Evolutionary conservation across 2,888 invertebrate genomes (phyloP).

Genomic region (Merodon equestris): DNA sequence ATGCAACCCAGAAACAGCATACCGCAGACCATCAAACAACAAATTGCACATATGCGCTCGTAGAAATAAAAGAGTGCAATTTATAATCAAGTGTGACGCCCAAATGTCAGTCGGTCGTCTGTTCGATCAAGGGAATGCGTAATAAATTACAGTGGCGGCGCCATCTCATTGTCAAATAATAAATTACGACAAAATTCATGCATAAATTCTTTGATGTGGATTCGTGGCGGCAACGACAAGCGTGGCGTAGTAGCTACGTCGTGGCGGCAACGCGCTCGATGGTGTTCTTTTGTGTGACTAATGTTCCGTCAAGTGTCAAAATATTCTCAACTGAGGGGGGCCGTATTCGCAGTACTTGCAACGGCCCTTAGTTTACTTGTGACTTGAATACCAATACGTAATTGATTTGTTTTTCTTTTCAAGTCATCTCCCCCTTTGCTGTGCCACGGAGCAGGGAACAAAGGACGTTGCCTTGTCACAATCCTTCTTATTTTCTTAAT

Average conservation of each 20-base stretch:
- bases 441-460: constrained; percentile 16
- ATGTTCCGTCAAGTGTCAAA: constrained; percentile 50
- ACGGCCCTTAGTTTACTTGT: constrained; percentile 9
- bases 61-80: constrained; percentile 8
- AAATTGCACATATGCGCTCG: background rate
- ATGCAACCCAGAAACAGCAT: background rate
- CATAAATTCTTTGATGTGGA: constrained; percentile 39
- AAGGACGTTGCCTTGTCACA: constrained; percentile 42
- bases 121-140: constrained; percentile 26
- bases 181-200: constrained; percentile 33
- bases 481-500: background rate
- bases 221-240: constrained; percentile 7
- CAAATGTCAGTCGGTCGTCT: constrained; percentile 41
- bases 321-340: constrained; percentile 3
- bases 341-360: constrained; percentile 11
- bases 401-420: constrained; percentile 24
- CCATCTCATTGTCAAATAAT: constrained; percentile 56
- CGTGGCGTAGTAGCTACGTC: background rate
- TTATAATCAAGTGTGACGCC: constrained; percentile 44
- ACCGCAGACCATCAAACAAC: background rate
- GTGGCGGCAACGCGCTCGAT: background rate
- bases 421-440: constrained; percentile 10
- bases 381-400: constrained; percentile 25
- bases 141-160: constrained; percentile 51
- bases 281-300: constrained; percentile 16